Base-by-base conservation (phyloP, 2,113 vertebrate genomes). In the Pollachius pollachius region DNA sequence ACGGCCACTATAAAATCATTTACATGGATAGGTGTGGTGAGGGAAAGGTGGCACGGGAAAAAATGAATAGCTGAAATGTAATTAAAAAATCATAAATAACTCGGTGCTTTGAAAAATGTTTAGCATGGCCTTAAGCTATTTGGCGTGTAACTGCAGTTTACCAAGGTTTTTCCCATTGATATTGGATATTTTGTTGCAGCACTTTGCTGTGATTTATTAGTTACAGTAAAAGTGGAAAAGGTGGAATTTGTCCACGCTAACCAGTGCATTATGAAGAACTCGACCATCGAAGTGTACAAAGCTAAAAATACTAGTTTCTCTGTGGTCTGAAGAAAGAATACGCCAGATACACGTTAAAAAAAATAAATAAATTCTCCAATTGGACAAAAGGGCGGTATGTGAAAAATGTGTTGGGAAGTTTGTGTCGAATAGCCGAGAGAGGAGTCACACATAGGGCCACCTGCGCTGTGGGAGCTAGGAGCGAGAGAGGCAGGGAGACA, bases 1-100 rank as follows among this genome's bases (percentile, higher is more conserved):
- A 88, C 84, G 77, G 61, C 77, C n/a, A 0, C 68, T 69, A 79
- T 87, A 86, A 86, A 87, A 67, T 61, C 75, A 73, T 48, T 68
- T 69, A 23, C 65, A 64, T 62, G 72, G 67, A 79, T 52, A 66
- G 83, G 78, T 73, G 82, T 74, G 70, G 78, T 75, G 37, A 5
- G 64, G 69, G 69, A 9, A 58, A 59, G 41, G 82, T 74, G 70
- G 78, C 75, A 34, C 6, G 65, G 69, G 7, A 58, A 61, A 65
- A 57, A 67, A n/a, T 6, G 16, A 62, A 62, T 48, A 8, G 71
- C 58, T 54, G 56, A 75, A 68, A 77, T 64, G 66, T 60, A 71
- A 82, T 83, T 52, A 69, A 65, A 64, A 80, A 74, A 77, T 70
- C 67, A 74, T 79, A 82, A 79, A 87, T 70, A 71, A 75, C 57